phyloP scores from a whole-genome alignment of 2,888 invertebrate genomes.

The Hemaris fuciformis region DNA sequence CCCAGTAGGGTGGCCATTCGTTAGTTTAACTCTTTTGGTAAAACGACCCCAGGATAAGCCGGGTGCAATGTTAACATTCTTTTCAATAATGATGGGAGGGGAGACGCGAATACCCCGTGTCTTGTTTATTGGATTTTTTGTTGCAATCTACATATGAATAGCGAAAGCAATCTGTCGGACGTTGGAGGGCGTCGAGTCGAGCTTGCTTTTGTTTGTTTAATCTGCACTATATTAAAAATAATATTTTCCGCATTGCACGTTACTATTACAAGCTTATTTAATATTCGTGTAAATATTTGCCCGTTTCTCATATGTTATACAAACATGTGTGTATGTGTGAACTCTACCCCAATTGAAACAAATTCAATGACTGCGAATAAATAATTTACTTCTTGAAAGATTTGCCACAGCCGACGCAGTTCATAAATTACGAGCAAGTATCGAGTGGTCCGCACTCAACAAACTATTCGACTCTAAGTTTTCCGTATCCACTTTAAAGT shows the following conservation, averaged over 20 bases:
- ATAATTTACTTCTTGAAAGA: neutral
- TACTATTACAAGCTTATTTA: constrained; percentile 4
- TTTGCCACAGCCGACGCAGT: neutral
- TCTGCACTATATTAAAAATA: constrained; percentile 28
- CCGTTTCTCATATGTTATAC: constrained; percentile 1
- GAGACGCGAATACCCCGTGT: constrained; percentile 67
- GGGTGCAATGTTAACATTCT: constrained; percentile 77
- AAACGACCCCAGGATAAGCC: constrained; percentile 77
- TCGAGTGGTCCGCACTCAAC: neutral
- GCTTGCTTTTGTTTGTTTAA: constrained; percentile 42
- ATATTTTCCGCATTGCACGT: neutral
- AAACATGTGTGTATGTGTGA: neutral
- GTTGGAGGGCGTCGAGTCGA: constrained; percentile 57
- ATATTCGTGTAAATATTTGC: constrained; percentile 24
- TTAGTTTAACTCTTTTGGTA: constrained; percentile 80
- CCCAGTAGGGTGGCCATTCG: constrained; percentile 69
- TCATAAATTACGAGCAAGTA: constrained; percentile 4
- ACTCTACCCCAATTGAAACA: neutral
- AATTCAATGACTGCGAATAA: neutral
- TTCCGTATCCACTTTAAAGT: constrained; percentile 59
- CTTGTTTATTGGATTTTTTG: constrained; percentile 82
- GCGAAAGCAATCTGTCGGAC: constrained; percentile 73
- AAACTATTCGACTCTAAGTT: constrained; percentile 42
- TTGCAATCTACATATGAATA: constrained; percentile 80
- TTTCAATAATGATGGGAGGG: constrained; percentile 78